Evolutionary conservation across 64 coral and sea anemone species (phyloP).

Genomic region (Montipora foliosa): DNA sequence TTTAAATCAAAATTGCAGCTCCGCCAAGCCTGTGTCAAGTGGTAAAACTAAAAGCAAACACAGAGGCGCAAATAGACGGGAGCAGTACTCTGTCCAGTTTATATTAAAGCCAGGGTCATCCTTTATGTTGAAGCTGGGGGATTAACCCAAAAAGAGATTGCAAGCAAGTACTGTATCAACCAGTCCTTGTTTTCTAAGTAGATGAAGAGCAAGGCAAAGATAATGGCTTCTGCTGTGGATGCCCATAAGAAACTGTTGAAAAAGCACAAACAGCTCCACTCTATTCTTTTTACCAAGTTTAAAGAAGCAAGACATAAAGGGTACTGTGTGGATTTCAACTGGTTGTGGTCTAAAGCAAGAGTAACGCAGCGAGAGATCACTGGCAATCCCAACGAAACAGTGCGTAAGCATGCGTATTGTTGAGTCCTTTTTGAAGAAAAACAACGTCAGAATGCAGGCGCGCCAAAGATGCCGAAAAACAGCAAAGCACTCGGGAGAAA

Average conservation of each 20-base stretch:
- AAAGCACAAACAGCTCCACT: constrained; percentile 50
- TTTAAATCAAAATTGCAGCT: constrained; percentile 59
- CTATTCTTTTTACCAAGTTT: constrained; percentile 53
- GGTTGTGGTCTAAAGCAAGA: constrained; percentile 56
- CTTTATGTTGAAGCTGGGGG: constrained; percentile 33
- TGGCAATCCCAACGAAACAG: constrained; percentile 51
- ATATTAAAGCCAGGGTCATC: constrained; percentile 39
- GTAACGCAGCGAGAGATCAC: constrained; percentile 34
- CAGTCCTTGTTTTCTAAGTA: constrained; percentile 67
- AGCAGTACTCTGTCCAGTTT: constrained; percentile 49
- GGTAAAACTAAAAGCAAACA: constrained; percentile 54
- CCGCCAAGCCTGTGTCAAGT: constrained; percentile 18
- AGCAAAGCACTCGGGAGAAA: constrained; percentile 16
- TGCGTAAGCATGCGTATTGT: constrained; percentile 28
- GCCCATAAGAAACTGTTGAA: constrained; percentile 61
- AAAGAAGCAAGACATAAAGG: constrained; percentile 59
- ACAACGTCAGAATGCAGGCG: constrained; percentile 28
- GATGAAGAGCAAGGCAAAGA: constrained; percentile 63
- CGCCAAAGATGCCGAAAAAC: constrained; percentile 1
- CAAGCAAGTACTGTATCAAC: constrained; percentile 60
- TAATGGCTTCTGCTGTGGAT: constrained; percentile 57
- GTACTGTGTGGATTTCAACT: constrained; percentile 60
- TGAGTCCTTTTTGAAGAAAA: constrained; percentile 43
- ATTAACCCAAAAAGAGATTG: constrained; percentile 48
- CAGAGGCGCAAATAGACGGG: constrained; percentile 55